Evolutionary conservation across 2,888 invertebrate species (phyloP), one percentile per base, ranked within the genome.

Genomic region (Drosophila trichaetosa): DNA sequence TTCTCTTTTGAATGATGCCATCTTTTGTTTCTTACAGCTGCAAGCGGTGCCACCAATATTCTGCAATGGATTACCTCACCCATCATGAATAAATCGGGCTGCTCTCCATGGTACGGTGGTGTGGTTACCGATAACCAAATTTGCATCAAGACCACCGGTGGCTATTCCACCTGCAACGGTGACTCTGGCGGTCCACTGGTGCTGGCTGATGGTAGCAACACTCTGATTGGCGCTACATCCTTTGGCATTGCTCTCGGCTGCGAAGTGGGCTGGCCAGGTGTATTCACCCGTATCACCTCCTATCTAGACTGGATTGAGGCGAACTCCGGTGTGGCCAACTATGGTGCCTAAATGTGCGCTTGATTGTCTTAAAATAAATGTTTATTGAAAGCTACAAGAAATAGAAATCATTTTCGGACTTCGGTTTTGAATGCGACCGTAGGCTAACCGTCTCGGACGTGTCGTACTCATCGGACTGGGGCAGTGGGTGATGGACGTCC

Each of bases 151-250:
- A 91, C 90, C 48, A 86, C 73, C 42, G 91, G 82, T 5, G 89
- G 85, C 21, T 71, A 16, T 1, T 91, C 91, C n/a, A 91, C 83
- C 16, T 93, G 93, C 75, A 90, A 89, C 76, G 92, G 93, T 16
- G 93, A 93, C 60, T 92, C 92, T 51, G 92, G 93, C 53, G 93
- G 93, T 46, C 93, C 93, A 6, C 70, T 93, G 67, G 83, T 91
- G 0, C 49, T 85, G 18, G 69, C 52, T 3, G 89, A 90, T 60
- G 76, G 76, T 10, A 75, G 51, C 3, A 69, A 82, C 24, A 76
- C 73, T 4, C 62, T 93, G 34, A 85, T 93, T 69, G 93, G 93
- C 4, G 84, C 84, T 27, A 91, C 93, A 0, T 92, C 93, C 16
- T 93, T 91, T 49, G 92, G 92, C 33, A 88, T 90, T 68, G 61